Percentiles rank a stretch among this genome's conserved stretches.
Evolutionary conservation across 2,797 vertebrate genomes (phyloP).

Genomic region (Fringilla coelebs): DNA sequence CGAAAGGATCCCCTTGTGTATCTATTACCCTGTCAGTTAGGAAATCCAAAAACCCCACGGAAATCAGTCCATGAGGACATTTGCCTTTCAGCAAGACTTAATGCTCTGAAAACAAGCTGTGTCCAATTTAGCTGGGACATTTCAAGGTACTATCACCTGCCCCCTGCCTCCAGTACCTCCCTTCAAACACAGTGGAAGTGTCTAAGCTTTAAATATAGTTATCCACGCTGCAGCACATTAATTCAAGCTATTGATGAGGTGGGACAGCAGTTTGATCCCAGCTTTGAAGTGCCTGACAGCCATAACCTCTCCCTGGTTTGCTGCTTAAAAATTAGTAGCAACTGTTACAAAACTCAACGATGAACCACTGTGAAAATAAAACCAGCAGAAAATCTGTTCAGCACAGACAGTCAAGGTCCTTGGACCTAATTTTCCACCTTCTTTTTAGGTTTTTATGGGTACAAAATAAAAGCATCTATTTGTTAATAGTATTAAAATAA

Average conservation of each 20-base stretch:
- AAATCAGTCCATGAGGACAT: not conserved
- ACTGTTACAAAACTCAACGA: not conserved
- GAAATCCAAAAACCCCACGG: not conserved
- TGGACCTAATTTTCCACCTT: not conserved
- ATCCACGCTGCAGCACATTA: not conserved
- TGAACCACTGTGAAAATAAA: not conserved
- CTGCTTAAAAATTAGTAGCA: not conserved
- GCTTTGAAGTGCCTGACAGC: not conserved
- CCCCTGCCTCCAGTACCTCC: not conserved
- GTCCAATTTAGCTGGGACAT: not conserved
- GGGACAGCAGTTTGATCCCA: not conserved
- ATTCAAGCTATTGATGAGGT: not conserved
- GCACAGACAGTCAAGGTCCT: not conserved
- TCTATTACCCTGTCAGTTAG: fast-evolving
- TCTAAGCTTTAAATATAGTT: not conserved
- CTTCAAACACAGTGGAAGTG: not conserved
- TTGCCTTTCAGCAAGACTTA: not conserved
- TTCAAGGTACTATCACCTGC: not conserved
- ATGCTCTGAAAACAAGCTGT: not conserved
- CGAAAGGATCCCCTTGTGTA: not conserved
- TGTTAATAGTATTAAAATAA: not conserved
- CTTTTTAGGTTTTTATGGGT: not conserved
- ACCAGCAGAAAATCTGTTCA: not conserved
- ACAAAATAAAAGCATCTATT: not conserved
- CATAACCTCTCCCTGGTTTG: not conserved